Evolutionary conservation across 2,113 vertebrate genomes (phyloP).

Genomic region (Sander vitreus): DNA sequence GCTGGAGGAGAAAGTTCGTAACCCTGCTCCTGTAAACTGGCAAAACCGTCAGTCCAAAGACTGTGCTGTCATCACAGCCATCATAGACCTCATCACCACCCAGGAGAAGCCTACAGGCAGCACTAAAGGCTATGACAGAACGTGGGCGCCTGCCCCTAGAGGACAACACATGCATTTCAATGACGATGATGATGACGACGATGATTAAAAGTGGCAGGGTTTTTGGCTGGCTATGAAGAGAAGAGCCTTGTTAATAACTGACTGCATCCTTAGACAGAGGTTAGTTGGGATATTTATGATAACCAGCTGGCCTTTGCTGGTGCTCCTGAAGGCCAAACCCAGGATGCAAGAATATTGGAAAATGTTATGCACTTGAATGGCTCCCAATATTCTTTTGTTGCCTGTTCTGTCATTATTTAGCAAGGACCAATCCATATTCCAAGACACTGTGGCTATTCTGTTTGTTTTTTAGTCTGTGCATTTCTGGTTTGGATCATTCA

Average conservation of each 20-base stretch:
- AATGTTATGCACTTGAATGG: slow-evolving; percentile 24
- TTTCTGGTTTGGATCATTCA: slow-evolving; percentile 3
- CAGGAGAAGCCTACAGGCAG: slow-evolving; percentile 85
- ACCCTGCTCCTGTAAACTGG: slow-evolving; percentile 95
- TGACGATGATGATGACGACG: slow-evolving; percentile 82
- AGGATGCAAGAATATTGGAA: background rate
- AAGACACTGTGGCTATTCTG: slow-evolving; percentile 2
- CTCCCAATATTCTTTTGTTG: background rate
- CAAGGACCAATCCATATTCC: slow-evolving; percentile 27
- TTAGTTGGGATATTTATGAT: slow-evolving; percentile 44
- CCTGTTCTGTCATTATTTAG: slow-evolving; percentile 8
- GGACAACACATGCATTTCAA: slow-evolving; percentile 63
- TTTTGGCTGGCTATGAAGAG: background rate
- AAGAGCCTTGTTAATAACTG: slow-evolving; percentile 6
- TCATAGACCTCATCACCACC: slow-evolving; percentile 96
- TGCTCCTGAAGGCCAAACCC: slow-evolving; percentile 34
- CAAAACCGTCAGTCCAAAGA: slow-evolving; percentile 88
- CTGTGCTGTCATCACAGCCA: slow-evolving; percentile 94
- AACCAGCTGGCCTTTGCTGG: slow-evolving; percentile 23
- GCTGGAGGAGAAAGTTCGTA: slow-evolving; percentile 94
- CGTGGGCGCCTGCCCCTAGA: slow-evolving; percentile 77
- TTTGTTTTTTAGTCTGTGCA: slow-evolving; percentile 12
- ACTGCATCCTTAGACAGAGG: slow-evolving; percentile 9
- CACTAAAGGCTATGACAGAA: slow-evolving; percentile 46
- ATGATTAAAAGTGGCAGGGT: slow-evolving; percentile 64